Evolutionary conservation across 2,888 invertebrate genomes (phyloP).

Genomic region (Agriopis leucophaearia): DNA sequence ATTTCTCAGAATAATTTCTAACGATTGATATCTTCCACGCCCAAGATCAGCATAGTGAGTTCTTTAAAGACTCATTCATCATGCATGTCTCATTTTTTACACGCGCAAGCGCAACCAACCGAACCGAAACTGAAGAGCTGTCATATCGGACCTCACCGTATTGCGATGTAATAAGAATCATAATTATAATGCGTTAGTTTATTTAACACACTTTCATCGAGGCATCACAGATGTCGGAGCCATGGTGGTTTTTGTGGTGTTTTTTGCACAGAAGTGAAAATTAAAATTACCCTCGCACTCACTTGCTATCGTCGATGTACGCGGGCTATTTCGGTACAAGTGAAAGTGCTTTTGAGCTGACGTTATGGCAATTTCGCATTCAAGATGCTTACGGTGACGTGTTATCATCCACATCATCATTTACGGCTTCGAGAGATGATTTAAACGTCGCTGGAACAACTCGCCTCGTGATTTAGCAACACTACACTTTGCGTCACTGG

Average conservation of each 20-base stretch:
- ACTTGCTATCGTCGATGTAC: conserved; percentile 28
- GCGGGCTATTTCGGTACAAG: conserved; percentile 46
- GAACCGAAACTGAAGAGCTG: conserved; percentile 6
- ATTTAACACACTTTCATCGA: conserved; percentile 64
- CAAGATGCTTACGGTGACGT: conserved; percentile 14
- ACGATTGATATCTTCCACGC: conserved; percentile 44
- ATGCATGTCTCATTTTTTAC: conserved; percentile 61
- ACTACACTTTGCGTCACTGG: no score
- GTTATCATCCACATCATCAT: conserved; percentile 18
- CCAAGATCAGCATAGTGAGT: conserved; percentile 43
- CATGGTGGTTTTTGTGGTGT: conserved; percentile 58
- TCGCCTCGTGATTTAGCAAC: background rate
- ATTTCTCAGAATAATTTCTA: conserved; percentile 12
- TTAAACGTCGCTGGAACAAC: background rate
- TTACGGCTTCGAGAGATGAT: background rate
- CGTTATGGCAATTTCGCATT: conserved; percentile 42
- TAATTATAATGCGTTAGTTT: conserved; percentile 51
- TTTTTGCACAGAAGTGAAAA: conserved; percentile 71
- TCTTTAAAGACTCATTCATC: conserved; percentile 59
- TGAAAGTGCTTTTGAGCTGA: conserved; percentile 50
- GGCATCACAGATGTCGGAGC: conserved; percentile 63
- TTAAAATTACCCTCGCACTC: conserved; percentile 56
- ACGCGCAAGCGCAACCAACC: conserved; percentile 16
- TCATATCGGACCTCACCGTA: conserved; percentile 40
- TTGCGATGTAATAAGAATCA: conserved; percentile 52